Evolutionary conservation across 2,113 vertebrate genomes (phyloP), one percentile per base, ranked within the genome.

Genomic region (Platysternon megacephalum): DNA sequence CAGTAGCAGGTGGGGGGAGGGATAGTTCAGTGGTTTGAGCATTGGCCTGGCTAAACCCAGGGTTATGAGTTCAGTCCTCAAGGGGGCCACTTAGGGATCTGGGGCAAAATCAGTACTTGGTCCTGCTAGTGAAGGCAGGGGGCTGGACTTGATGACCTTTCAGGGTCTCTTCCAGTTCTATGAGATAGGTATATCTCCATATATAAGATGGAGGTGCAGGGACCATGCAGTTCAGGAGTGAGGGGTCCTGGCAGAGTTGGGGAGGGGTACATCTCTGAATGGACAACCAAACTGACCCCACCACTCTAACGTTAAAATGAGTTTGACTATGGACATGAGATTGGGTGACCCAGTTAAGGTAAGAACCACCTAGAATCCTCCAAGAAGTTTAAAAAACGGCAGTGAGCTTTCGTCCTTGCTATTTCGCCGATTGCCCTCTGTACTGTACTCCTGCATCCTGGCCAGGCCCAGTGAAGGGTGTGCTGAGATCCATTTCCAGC

Each of bases 221-320:
- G 8, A n/a, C 29, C 17, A 68, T n/a, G 13, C 16, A 68, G 65
- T 5, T 68, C 16, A n/a, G 61, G 35, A 68, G 35, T n/a, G 35
- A 85, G 79, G 5, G 49, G 42, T 2, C 7, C 16, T 68, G 86
- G 29, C n/a, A 84, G 32, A 86, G 88, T 0, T 17, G 56, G 26
- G 42, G 13, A 46, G 88, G 42, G 35, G 11, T 10, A 8, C 6
- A 46, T 29, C 72, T 79, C 3, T 29, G 14, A 35, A 29, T 0
- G 1, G 46, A 21, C n/a, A 44, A 80, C 1, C 1, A 0, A 68
- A 13, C 48, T 58, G 29, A 11, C 14, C 24, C 72, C 84, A 48
- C 82, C 55, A 0, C 0, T n/a, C 32, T 49, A 14, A 0, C 0
- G 7, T 61, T 13, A 13, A 86, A 72, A 3, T 1, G 24, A 32